phyloP scores from a whole-genome alignment of 2,113 vertebrate genomes.

The Excalfactoria chinensis region DNA sequence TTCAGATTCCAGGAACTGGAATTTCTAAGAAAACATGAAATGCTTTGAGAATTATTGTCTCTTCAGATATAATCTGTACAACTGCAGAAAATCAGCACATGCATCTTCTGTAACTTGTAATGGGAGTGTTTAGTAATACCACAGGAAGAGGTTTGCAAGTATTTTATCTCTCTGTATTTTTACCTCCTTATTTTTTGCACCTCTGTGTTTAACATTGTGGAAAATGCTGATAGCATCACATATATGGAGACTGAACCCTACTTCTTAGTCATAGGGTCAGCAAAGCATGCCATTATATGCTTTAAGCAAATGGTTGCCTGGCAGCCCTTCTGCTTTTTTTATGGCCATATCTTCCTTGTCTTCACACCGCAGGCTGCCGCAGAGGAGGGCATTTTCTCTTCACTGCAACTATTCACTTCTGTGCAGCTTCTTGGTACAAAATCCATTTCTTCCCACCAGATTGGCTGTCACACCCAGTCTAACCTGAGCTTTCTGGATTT shows the following conservation, averaged over 20 bases:
- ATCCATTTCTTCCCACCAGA: not conserved
- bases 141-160: not conserved
- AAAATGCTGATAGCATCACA: not conserved
- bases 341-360: rapidly evolving
- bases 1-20: not conserved
- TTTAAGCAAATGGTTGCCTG: not conserved
- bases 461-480: not conserved
- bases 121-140: not conserved
- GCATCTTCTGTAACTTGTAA: not conserved
- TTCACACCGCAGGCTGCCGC: rapidly evolving
- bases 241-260: rapidly evolving
- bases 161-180: not conserved
- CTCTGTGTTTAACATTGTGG: not conserved
- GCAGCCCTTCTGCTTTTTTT: not conserved
- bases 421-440: not conserved
- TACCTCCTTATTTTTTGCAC: not conserved
- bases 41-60: not conserved
- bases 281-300: not conserved
- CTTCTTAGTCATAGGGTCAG: not conserved
- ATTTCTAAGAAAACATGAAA: not conserved
- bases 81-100: not conserved
- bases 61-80: not conserved
- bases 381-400: not conserved
- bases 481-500: not conserved
- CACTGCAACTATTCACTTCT: rapidly evolving